phyloP scores from a whole-genome alignment of 2,113 vertebrate species.

The Heterocephalus glaber region DNA sequence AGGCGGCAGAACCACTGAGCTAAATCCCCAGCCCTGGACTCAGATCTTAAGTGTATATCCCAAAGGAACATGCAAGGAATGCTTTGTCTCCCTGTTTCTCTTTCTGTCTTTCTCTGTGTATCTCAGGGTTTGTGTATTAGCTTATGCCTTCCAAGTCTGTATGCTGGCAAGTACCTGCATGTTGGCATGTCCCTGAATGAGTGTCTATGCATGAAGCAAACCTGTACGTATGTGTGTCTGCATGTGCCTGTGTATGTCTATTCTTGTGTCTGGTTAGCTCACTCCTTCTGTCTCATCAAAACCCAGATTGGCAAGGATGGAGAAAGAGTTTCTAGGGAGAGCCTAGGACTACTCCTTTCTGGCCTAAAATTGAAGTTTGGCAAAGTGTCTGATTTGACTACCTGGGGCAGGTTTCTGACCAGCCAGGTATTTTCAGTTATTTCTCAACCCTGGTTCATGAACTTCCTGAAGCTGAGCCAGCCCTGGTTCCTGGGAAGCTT shows the following conservation, averaged over 20 bases:
- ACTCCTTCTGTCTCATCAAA: not conserved
- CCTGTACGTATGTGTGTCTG: not conserved
- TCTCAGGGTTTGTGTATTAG: constrained; percentile 39
- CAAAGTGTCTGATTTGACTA: not conserved
- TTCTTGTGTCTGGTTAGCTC: not conserved
- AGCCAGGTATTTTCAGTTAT: not conserved
- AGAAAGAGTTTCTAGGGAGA: not conserved
- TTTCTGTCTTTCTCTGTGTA: not conserved
- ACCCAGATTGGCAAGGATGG: not conserved
- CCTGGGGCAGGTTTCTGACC: not conserved
- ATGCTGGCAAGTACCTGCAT: not conserved
- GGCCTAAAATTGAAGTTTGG: not conserved
- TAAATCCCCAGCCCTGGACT: too few species aligned
- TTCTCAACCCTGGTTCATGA: constrained; percentile 2
- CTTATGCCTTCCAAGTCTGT: not conserved
- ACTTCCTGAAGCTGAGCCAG: not conserved
- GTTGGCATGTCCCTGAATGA: not conserved
- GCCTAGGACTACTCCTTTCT: not conserved
- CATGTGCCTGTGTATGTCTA: not conserved
- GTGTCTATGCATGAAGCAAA: not conserved
- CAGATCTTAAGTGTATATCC: not conserved
- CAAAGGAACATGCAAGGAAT: not conserved
- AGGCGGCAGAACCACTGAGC: too few species aligned
- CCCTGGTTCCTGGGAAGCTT: not conserved
- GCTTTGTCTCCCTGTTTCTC: not conserved